Percentiles rank a stretch among this genome's conserved stretches.
phyloP scores from a whole-genome alignment of 2,797 vertebrate species.

The Mareca strepera region DNA sequence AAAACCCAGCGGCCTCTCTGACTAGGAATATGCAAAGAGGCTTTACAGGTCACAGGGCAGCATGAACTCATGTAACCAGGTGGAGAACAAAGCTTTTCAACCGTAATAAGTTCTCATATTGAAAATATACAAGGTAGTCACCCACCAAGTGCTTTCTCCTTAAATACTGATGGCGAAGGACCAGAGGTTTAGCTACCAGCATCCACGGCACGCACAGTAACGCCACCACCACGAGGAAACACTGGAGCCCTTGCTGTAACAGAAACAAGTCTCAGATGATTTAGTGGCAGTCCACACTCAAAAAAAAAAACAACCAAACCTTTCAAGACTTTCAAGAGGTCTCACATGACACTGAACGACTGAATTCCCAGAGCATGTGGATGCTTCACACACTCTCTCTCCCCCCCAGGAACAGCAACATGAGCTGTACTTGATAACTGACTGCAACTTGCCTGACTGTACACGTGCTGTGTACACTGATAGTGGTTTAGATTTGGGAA shows the following conservation, averaged over 20 bases:
- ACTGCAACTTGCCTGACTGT: not conserved
- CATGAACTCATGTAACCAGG: not conserved
- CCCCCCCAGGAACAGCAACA: not conserved
- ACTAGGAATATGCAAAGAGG: not conserved
- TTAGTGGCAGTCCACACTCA: not conserved
- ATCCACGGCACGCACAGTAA: conserved; percentile 93
- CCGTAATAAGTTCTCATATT: not conserved
- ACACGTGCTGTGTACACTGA: not conserved
- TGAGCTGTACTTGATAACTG: not conserved
- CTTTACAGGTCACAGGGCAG: not conserved
- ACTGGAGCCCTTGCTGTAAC: conserved; percentile 87
- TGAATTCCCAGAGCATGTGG: not conserved
- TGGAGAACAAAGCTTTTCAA: not conserved
- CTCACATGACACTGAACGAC: accelerated
- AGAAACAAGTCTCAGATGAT: not conserved
- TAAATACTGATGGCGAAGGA: conserved; percentile 89
- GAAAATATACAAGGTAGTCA: conserved; percentile 47
- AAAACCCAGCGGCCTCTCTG: conserved; percentile 1
- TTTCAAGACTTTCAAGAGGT: not conserved
- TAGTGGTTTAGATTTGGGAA: not conserved
- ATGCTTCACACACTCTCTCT: not conserved
- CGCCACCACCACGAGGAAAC: conserved; percentile 88
- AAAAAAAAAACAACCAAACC: not conserved
- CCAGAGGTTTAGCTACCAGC: conserved; percentile 92
- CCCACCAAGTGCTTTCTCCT: conserved; percentile 91